Evolutionary conservation across 2,797 vertebrate species (phyloP), one percentile per base, ranked within the genome.

Genomic region (Manis pentadactyla): DNA sequence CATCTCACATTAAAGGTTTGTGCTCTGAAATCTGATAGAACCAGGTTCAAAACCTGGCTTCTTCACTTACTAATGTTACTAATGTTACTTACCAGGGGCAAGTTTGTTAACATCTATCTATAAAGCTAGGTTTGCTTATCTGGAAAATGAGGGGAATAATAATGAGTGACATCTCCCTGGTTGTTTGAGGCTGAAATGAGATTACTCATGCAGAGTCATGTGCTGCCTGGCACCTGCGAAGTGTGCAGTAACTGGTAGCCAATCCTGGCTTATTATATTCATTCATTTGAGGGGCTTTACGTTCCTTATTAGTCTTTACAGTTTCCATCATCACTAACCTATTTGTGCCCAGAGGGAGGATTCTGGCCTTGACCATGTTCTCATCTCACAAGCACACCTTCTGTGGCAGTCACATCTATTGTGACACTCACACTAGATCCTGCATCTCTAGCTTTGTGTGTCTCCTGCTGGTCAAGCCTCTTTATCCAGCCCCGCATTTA

Each of bases 141-240:
- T 73, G 94, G 77, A 94, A 75, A 87, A 69, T 63, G 53, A 82
- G 53, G 31, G 15, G 37, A 25, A 59, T 53, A 25, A 59, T 53
- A n/a, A 34, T 42, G 37, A 39, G 23, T 64, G 46, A 29, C 1
- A 2, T 15, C 0, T 46, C 12, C 57, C 7, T 0, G 5, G 21
- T 4, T n/a, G 19, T 74, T 42, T 37, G 68, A 63, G 42, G 71
- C 42, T 73, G 66, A 64, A 49, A 71, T 12, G 74, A 61, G 69
- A 69, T 63, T 15, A 21, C 68, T 66, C 42, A 31, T 3, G 37
- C 17, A n/a, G 4, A 78, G 34, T 37, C 51, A 25, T 6, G 23
- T 5, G 5, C 11, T 31, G 19, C 12, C 2, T 5, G 61, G 27
- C 57, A 34, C 46, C n/a, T 25, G 37, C 4, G 15, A 37, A 18